These are phyloP conservation scores for Isaurus tuberculatus DNA, from an alignment of 92 coral and sea anemone genomes.

Conservation along the genomic window DNA sequence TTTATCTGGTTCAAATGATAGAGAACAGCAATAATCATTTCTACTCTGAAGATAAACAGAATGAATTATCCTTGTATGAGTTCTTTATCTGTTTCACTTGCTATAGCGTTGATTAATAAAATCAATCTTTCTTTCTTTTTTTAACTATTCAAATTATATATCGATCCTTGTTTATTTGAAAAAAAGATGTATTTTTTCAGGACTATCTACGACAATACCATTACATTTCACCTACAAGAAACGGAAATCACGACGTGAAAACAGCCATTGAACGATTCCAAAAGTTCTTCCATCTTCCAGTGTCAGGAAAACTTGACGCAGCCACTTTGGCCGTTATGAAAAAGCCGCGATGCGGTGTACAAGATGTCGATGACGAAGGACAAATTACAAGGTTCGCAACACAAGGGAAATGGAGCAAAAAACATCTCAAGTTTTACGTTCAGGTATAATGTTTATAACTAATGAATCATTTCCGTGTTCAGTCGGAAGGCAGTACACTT, in stretches of 20 bases:
- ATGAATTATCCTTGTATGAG: too few relatives aligned
- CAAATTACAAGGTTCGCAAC: slow-evolving; percentile 66
- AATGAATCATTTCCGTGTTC: too few relatives aligned
- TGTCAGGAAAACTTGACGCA: slow-evolving; percentile 72
- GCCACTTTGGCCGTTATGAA: slow-evolving; percentile 79
- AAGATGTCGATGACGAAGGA: slow-evolving; percentile 71
- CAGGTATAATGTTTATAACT: slow-evolving; percentile 18
- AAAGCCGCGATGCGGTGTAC: slow-evolving; percentile 89
- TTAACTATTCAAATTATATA: too few relatives aligned
- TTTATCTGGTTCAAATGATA: too few relatives aligned
- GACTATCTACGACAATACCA: slow-evolving; percentile 69
- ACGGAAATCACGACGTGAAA: slow-evolving; percentile 74
- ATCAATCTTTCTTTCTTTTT: too few relatives aligned
- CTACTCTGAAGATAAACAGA: too few relatives aligned
- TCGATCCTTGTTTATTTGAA: background rate
- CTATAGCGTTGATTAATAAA: too few relatives aligned
- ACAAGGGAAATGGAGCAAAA: slow-evolving; percentile 57
- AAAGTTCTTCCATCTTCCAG: slow-evolving; percentile 73
- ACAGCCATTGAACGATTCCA: slow-evolving; percentile 79
- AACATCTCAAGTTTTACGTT: slow-evolving; percentile 47
- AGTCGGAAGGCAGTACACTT: too few relatives aligned
- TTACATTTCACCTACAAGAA: slow-evolving; percentile 77
- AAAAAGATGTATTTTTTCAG: slow-evolving; percentile 39
- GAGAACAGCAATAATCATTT: too few relatives aligned
- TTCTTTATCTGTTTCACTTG: too few relatives aligned